phyloP scores from a whole-genome alignment of 2,888 invertebrate genomes.

The Drosophila mimica region DNA sequence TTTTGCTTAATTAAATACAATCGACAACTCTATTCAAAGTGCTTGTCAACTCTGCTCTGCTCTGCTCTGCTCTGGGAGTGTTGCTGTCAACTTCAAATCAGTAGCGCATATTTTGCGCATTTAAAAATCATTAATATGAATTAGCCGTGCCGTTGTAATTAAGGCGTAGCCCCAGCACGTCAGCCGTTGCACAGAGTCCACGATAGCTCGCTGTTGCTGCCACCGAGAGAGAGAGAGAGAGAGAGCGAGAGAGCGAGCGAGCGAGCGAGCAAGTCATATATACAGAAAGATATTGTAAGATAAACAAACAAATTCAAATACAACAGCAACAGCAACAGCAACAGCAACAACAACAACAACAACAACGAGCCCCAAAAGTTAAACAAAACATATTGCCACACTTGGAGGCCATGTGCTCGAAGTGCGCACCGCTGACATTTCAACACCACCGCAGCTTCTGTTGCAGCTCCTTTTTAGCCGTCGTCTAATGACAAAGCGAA shows the following conservation, averaged over 20 bases:
- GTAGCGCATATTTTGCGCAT: slow-evolving; percentile 78
- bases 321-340: slow-evolving; percentile 29
- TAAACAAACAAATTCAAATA: slow-evolving; percentile 67
- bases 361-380: slow-evolving; percentile 64
- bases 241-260: neutral
- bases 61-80: neutral
- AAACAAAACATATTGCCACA: slow-evolving; percentile 80
- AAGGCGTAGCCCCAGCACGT: slow-evolving; percentile 56
- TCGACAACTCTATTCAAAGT: slow-evolving; percentile 70
- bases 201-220: slow-evolving; percentile 28
- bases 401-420: slow-evolving; percentile 73
- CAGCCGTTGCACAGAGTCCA: slow-evolving; percentile 22
- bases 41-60: neutral
- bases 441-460: slow-evolving; percentile 59
- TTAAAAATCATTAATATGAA: slow-evolving; percentile 82
- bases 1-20: slow-evolving; percentile 71
- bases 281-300: slow-evolving; percentile 23
- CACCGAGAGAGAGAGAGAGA: neutral
- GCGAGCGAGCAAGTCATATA: neutral
- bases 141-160: slow-evolving; percentile 67
- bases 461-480: slow-evolving; percentile 8
- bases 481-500: slow-evolving; percentile 62
- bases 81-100: slow-evolving; percentile 58
- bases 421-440: slow-evolving; percentile 72
- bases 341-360: slow-evolving; percentile 34